A percentile compares a stretch with the other conserved stretches of the same genome.
phyloP scores from a whole-genome alignment of 2,113 vertebrate genomes.

The Cyphomyrus discorhynchus region DNA sequence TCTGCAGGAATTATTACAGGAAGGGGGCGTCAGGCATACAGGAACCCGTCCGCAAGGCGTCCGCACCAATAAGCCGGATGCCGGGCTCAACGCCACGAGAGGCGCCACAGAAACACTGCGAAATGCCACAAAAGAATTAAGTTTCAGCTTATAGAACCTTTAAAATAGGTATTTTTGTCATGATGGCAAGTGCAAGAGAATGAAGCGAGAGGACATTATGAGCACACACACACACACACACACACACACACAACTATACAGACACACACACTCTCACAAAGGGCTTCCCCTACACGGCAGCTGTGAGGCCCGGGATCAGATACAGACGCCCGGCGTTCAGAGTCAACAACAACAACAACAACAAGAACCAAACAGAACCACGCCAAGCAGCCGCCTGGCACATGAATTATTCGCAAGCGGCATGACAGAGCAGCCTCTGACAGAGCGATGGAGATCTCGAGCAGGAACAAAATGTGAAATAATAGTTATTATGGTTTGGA shows the following conservation, averaged over 20 bases:
- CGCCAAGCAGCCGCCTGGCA: slow-evolving; percentile 11
- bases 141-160: neutral
- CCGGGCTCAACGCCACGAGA: neutral
- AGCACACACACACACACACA: neutral
- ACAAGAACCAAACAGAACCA: slow-evolving; percentile 25
- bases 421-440: slow-evolving; percentile 6
- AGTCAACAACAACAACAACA: slow-evolving; percentile 25
- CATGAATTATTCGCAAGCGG: slow-evolving; percentile 21
- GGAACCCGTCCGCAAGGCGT: neutral
- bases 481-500: slow-evolving; percentile 15
- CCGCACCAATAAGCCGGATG: neutral
- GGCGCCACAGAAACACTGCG: neutral
- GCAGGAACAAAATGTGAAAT: slow-evolving; percentile 18
- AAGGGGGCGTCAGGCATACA: neutral
- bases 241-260: slow-evolving; percentile 27
- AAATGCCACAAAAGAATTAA: neutral
- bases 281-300: slow-evolving; percentile 45
- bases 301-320: slow-evolving; percentile 39
- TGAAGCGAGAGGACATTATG: neutral
- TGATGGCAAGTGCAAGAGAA: neutral
- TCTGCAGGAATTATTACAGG: neutral
- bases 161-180: neutral
- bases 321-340: slow-evolving; percentile 18
- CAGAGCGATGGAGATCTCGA: neutral
- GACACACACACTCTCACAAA: slow-evolving; percentile 31